Base-by-base conservation (phyloP, 2,113 vertebrate species). In the Coreoperca whiteheadi region DNA sequence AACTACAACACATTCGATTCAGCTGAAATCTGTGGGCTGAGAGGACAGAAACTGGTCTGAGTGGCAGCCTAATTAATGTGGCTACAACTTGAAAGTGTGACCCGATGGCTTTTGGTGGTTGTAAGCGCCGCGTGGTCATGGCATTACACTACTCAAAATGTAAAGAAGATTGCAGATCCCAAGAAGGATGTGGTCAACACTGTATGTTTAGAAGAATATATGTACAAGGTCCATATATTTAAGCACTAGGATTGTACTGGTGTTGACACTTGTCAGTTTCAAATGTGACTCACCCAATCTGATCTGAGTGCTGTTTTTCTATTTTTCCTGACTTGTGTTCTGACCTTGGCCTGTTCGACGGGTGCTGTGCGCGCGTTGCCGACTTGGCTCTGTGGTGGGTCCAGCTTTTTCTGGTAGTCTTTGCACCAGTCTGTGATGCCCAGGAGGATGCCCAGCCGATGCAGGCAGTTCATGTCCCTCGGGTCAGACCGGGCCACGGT, bases 391-490 rank as follows among this genome's bases (percentile, higher is more conserved):
- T 86, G 76, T 11, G 51, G 81, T 14, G 90, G 48, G 41, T 66
- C 73, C 66, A 96, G 87, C 82, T 95, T 96, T 69, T 65, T 87
- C 34, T 93, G 91, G 85, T 94, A 96, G 91, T 96, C 94, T 69
- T 86, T 94, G 73, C 88, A 71, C 96, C 96, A 96, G 54, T 96
- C 96, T 3, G 93, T 95, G 79, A 96, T 88, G 8, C 95, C 96
- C 74, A 95, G 81, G 46, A 95, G 83, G 81, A 96, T 86, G 39
- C 95, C 96, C 84, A 96, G 88, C 39, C 90, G 93, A 65, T 96
- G 95, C 72, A 96, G 94, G 32, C 90, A 87, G 92, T 93, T 95
- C n/a, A 94, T 85, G 82, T 94, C 82, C 18, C 66, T 93, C 0
- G 64, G 66, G 74, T 95, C 83, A 0, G 91, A 89, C 66, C 84